Conservation (phyloP, 2,888 invertebrate species). For the Petrophora chlorosata region DNA sequence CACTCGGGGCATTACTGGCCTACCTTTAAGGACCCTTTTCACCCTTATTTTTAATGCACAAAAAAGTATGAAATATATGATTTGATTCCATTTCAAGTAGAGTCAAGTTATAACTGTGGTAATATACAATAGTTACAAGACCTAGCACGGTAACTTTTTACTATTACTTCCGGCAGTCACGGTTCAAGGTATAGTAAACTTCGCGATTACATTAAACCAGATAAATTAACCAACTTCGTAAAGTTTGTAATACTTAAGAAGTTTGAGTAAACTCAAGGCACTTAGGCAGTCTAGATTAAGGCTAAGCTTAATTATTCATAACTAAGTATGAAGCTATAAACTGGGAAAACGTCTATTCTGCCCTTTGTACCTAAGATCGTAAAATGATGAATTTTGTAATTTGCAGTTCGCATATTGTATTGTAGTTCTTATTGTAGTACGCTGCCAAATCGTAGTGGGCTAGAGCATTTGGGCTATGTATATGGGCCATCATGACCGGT, state of each 20-base stretch:
- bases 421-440: too few relatives aligned
- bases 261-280: conserved; percentile 18
- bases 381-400: too few relatives aligned
- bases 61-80: too few relatives aligned
- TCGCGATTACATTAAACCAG: conserved; percentile 27
- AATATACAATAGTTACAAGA: neutral
- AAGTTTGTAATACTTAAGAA: conserved; percentile 19
- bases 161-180: conserved; percentile 6
- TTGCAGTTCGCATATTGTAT: too few relatives aligned
- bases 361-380: too few relatives aligned
- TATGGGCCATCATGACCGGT: too few relatives aligned
- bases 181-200: conserved; percentile 26
- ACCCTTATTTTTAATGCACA: too few relatives aligned
- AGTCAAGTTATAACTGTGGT: neutral
- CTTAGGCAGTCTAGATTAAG: conserved; percentile 17
- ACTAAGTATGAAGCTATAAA: conserved; percentile 9
- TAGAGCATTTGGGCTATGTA: too few relatives aligned
- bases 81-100: too few relatives aligned
- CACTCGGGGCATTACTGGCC: too few relatives aligned
- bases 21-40: too few relatives aligned
- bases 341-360: neutral
- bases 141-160: conserved; percentile 8
- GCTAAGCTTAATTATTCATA: conserved; percentile 19
- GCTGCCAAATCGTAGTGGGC: too few relatives aligned
- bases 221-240: conserved; percentile 9